Base-by-base conservation (phyloP, 2,888 invertebrate species). In the Dynastes tityus region DNA sequence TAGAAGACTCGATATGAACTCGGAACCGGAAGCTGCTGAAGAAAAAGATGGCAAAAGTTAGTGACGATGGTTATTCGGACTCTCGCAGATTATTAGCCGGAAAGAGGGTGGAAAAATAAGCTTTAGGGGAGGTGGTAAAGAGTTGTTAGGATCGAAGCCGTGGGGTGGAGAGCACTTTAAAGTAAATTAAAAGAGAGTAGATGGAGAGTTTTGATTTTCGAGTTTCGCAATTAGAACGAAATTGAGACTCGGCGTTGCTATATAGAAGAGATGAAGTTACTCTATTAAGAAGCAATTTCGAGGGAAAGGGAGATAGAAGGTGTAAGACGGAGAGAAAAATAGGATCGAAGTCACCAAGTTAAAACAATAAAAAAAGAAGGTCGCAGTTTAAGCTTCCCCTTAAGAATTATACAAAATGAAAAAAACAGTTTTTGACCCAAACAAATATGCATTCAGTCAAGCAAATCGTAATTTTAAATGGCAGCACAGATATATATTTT, bases 111-210 rank as follows among this genome's bases (percentile, higher is more conserved):
- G 22, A 22, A 22, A 6, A n/a, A n/a, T 55, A 5, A 4, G 32
- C 0, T 37, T 37, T 37, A 37, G 8, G 45, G 45, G 45, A 45
- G 45, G 8, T 37, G 45, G 45, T 45, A 45, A 45, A 45, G 45
- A 8, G 45, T 45, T 45, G 45, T 45, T 45, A 11, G 45, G 45
- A 45, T 45, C 9, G 45, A 8, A 11, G 8, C 45, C 9, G 45
- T 11, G 45, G 45, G 8, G 45, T 8, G 45, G 45, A 55, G 55
- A 55, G 22, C 55, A 55, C 55, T 55, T 55, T 55, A 22, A 22
- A 55, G 55, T 55, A 55, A 55, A 55, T 55, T 55, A 55, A 55
- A 55, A 55, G 55, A 55, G 55, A 37, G 32, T 37, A 37, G 32
- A 37, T 37, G 32, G 32, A 37, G 53, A 55, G 55, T 55, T 55